These are phyloP conservation scores for Folsomia candida DNA, from an alignment of 2,888 invertebrate genomes.

Conservation along the genomic window DNA sequence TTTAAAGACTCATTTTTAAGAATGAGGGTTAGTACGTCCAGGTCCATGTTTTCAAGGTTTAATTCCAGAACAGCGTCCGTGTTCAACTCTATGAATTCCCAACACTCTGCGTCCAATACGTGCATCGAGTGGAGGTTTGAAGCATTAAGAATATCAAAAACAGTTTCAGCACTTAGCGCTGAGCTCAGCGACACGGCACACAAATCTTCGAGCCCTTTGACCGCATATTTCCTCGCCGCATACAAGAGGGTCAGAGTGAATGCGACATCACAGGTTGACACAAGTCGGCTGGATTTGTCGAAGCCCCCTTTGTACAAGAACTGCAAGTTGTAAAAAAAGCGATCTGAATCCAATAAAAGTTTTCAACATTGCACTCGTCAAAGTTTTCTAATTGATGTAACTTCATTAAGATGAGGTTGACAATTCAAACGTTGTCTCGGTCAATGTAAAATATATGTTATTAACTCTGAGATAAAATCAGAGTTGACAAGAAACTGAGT, in stretches of 20 bases:
- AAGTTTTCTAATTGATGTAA: not conserved
- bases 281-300: not conserved
- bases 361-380: no score
- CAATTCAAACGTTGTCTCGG: no score
- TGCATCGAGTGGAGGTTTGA: constrained; percentile 38
- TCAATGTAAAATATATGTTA: not conserved
- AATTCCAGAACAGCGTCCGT: constrained; percentile 33
- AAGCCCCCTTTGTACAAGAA: constrained; percentile 36
- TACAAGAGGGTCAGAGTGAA: constrained; percentile 35
- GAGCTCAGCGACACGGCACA: constrained; percentile 40
- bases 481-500: constrained; percentile 5
- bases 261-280: constrained; percentile 31
- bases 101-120: constrained; percentile 33
- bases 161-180: constrained; percentile 37
- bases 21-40: constrained; percentile 31
- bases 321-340: no score
- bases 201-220: constrained; percentile 42
- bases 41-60: constrained; percentile 32
- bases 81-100: constrained; percentile 43
- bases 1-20: constrained; percentile 39
- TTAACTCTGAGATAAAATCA: not conserved
- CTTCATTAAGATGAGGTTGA: not conserved
- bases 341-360: no score
- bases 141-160: constrained; percentile 43
- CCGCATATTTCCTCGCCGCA: constrained; percentile 41